Percentiles rank a stretch among this genome's conserved stretches.
These are phyloP conservation scores for Orchesellides sinensis DNA, from an alignment of 2,888 invertebrate species.

Conservation along the genomic window DNA sequence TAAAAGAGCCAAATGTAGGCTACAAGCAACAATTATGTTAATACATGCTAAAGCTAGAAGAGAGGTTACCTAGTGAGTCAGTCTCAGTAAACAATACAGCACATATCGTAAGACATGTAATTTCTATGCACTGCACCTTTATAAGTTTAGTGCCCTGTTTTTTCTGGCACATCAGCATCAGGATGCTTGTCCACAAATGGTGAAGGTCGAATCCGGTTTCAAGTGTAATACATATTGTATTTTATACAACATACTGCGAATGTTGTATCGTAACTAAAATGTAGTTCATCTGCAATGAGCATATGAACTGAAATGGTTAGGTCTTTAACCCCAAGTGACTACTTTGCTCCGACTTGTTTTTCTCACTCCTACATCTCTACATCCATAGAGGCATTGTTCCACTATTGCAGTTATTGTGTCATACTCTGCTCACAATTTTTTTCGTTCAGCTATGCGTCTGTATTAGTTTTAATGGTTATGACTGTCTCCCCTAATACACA, in stretches of 20 bases:
- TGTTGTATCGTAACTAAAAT: conserved; percentile 54
- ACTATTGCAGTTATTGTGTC: conserved; percentile 46
- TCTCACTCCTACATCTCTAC: conserved; percentile 62
- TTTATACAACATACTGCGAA: conserved; percentile 24
- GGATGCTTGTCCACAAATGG: conserved; percentile 67
- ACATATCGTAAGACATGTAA: background rate
- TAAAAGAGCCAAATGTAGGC: background rate
- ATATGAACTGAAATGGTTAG: conserved; percentile 65
- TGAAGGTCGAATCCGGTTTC: conserved; percentile 69
- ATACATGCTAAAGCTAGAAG: background rate
- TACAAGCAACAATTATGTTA: background rate
- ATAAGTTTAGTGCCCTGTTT: conserved; percentile 54
- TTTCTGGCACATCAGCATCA: conserved; percentile 64
- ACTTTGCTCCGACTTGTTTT: conserved; percentile 64
- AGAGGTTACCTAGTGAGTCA: background rate
- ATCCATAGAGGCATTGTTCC: background rate
- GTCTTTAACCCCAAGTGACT: conserved; percentile 65
- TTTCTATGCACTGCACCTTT: background rate
- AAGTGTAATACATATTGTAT: conserved; percentile 62
- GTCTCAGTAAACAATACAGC: background rate
- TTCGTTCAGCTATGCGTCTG: no score
- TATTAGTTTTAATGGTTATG: no score
- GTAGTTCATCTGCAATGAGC: conserved; percentile 64
- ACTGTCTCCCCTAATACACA: no score
- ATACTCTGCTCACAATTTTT: no score